phyloP scores from a whole-genome alignment of 2,797 vertebrate genomes.

The Galaxias olidus region DNA sequence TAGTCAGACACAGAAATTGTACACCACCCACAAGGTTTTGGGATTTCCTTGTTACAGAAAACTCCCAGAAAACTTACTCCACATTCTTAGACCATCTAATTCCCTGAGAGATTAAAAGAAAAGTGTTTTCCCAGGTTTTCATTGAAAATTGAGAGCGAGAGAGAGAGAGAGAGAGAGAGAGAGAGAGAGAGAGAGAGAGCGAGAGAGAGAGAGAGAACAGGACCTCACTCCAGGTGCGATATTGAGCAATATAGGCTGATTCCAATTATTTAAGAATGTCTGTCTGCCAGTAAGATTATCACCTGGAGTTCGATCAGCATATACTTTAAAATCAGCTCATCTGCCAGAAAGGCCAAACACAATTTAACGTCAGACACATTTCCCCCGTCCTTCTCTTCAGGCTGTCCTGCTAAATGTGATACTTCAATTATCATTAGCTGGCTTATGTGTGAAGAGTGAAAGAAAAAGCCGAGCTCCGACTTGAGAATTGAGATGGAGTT shows the following conservation, averaged over 20 bases:
- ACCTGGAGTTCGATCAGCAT: constrained; percentile 44
- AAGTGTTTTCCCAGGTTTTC: constrained; percentile 40
- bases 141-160: constrained; percentile 28
- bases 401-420: constrained; percentile 25
- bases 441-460: constrained; percentile 16
- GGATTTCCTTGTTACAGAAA: too few species aligned
- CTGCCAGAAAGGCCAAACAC: constrained; percentile 35
- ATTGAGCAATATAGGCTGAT: constrained; percentile 40
- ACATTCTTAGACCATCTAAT: constrained; percentile 19
- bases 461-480: not conserved
- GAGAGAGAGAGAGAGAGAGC: not conserved
- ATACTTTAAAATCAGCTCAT: constrained; percentile 43
- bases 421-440: constrained; percentile 33
- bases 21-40: not conserved
- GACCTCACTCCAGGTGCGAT: constrained; percentile 35
- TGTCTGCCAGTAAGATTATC: constrained; percentile 50
- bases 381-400: not conserved
- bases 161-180: constrained; percentile 10
- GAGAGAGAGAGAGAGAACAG: constrained; percentile 9
- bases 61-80: too few species aligned
- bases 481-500: constrained; percentile 15
- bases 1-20: constrained; percentile 16
- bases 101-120: constrained; percentile 29
- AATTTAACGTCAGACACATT: constrained; percentile 30
- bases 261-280: constrained; percentile 54